Evolutionary conservation across 1,140 invertebrate species (phyloP), one percentile per base, ranked within the genome.

Genomic region (Drosophila malerkotliana): DNA sequence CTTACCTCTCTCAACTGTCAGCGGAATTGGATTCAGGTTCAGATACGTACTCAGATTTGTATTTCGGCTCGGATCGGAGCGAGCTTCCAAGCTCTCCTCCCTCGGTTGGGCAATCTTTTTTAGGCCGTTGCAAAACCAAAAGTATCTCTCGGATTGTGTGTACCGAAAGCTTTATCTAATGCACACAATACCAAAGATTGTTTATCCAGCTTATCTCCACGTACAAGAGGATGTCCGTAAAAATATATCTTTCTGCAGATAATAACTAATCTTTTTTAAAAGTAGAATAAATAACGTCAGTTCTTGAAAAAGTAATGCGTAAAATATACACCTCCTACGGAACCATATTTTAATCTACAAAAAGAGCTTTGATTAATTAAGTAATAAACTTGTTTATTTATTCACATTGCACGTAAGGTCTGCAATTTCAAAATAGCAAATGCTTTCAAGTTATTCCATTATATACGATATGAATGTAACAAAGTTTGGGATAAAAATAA

Each of bases 51-150:
- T 67, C 47, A 18, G 52, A 44, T 30, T 44, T 58, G 48, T 30
- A 52, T 55, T 74, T 57, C 14, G 32, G 48, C 32, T 63, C 53
- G 51, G 71, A 66, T 75, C 72, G 47, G 66, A 72, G 62, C 44
- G 81, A 84, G 80, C 80, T 80, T 80, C 44, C 58, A 84, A 84
- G 80, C 80, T 80, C 34, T 30, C 3, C 34, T 30, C 2, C 34
- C 14, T 10, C 9, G 26, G 34, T 55, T 74, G 28, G 54, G 62
- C 67, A 74, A 77, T 77, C 49, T 51, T 47, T 63, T 56, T 58
- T 21, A 28, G 48, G 44, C 62, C 56, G 58, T 85, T 77, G 73
- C 81, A 77, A 80, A 75, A 73, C 51, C 30, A n/a, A 55, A 66
- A 60, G 75, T 73, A 60, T 77, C 54, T 59, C 48, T 69, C 24